Evolutionary conservation across 2,888 invertebrate genomes (phyloP).

Genomic region (Athetis lepigone): DNA sequence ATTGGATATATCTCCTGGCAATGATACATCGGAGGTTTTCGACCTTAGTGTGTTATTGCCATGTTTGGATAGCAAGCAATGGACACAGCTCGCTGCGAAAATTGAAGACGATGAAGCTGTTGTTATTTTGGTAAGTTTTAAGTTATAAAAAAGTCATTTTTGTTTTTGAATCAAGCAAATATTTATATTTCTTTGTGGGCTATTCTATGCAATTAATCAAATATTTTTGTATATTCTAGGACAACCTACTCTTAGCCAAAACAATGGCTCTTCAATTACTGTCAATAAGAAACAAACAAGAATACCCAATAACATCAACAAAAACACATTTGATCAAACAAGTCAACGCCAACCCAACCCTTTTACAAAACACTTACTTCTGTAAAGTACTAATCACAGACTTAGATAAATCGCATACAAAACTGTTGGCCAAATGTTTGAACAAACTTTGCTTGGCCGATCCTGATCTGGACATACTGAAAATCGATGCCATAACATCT

Average conservation of each 20-base stretch:
- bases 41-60: constrained; percentile 79
- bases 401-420: constrained; percentile 76
- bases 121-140: constrained; percentile 77
- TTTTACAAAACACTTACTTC: constrained; percentile 72
- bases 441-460: constrained; percentile 72
- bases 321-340: constrained; percentile 80
- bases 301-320: constrained; percentile 57
- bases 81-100: constrained; percentile 73
- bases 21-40: constrained; percentile 65
- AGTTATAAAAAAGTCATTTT: not conserved
- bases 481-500: constrained; percentile 70
- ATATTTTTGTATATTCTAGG: constrained; percentile 71
- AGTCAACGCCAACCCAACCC: constrained; percentile 66
- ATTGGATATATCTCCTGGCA: constrained; percentile 60
- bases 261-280: constrained; percentile 74
- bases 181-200: too few relatives aligned
- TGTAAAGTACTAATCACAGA: constrained; percentile 75
- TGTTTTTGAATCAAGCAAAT: not conserved
- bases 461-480: constrained; percentile 68
- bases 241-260: constrained; percentile 79
- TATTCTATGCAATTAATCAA: not conserved
- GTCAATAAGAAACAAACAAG: constrained; percentile 58
- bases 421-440: constrained; percentile 77
- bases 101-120: constrained; percentile 70
- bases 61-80: constrained; percentile 77